Evolutionary conservation across 2,888 invertebrate genomes (phyloP).

Genomic region (Ganaspis brasiliensis): DNA sequence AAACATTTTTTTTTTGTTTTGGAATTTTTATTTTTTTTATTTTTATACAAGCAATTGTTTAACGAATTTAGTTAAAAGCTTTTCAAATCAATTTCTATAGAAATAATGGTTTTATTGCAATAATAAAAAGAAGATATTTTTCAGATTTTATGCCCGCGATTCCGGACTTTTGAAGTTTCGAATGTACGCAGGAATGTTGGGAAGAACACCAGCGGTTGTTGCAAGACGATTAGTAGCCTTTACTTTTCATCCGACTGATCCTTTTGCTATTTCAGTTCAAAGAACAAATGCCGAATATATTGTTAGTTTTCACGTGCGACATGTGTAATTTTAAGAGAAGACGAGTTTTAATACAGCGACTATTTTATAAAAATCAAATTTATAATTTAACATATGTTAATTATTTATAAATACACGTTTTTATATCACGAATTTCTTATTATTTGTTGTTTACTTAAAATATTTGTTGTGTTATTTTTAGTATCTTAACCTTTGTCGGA

Average conservation of each 20-base stretch:
- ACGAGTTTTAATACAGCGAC: background rate
- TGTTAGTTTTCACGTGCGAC: slow-evolving; percentile 96
- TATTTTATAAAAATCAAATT: background rate
- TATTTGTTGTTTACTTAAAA: too few species aligned
- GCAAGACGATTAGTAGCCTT: slow-evolving; percentile 94
- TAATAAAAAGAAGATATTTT: slow-evolving; percentile 22
- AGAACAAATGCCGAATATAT: slow-evolving; percentile 95
- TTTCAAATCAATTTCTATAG: too few species aligned
- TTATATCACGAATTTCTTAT: too few species aligned
- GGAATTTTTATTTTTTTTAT: background rate
- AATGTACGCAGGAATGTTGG: slow-evolving; percentile 86
- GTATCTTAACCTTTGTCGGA: too few species aligned
- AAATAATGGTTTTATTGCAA: too few species aligned
- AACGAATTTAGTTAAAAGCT: too few species aligned
- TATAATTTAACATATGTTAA: background rate
- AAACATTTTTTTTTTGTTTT: too few species aligned
- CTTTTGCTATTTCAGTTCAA: slow-evolving; percentile 97
- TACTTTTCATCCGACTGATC: slow-evolving; percentile 97
- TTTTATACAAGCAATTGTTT: background rate
- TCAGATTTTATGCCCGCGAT: slow-evolving; percentile 92
- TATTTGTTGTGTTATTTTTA: too few species aligned
- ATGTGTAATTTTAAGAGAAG: slow-evolving; percentile 19
- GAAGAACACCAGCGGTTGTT: slow-evolving; percentile 85
- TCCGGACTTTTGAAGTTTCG: slow-evolving; percentile 89
- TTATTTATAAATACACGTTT: too few species aligned